Conservation (phyloP, 2,113 vertebrate species). For the Lathamus discolor region DNA sequence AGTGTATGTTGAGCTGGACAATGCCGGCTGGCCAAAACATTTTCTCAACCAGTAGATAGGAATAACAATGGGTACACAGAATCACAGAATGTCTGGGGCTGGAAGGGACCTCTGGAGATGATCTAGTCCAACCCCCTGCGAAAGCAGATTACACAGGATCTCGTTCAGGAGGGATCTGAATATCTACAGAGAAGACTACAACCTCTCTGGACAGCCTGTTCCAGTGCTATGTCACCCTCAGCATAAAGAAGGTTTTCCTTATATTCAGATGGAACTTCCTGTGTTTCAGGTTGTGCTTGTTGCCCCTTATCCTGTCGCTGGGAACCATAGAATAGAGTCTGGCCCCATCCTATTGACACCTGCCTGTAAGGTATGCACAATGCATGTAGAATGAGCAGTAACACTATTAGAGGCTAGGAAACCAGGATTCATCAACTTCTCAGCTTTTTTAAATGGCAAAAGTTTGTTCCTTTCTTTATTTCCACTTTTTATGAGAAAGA, state of each 20-base stretch:
- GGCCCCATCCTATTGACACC: background rate
- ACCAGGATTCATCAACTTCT: background rate
- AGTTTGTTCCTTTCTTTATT: background rate
- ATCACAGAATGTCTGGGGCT: background rate
- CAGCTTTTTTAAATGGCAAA: background rate
- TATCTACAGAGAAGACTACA: background rate
- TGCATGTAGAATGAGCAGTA: background rate
- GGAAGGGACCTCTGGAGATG: background rate
- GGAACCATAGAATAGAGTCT: background rate
- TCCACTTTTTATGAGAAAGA: background rate
- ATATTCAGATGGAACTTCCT: background rate
- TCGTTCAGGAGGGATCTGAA: background rate
- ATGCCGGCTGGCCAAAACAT: background rate
- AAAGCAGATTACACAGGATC: background rate
- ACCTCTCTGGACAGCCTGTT: background rate
- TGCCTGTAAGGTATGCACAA: background rate
- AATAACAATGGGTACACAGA: background rate
- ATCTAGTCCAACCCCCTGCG: background rate
- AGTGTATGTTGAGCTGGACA: background rate
- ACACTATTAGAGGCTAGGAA: background rate
- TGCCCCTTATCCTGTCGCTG: background rate
- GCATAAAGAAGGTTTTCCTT: background rate
- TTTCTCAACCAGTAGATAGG: background rate
- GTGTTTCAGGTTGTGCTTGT: background rate
- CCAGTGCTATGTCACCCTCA: background rate